Evolutionary conservation across 2,113 vertebrate genomes (phyloP), one percentile per base, ranked within the genome.

Genomic region (Mastomys natalensis): DNA sequence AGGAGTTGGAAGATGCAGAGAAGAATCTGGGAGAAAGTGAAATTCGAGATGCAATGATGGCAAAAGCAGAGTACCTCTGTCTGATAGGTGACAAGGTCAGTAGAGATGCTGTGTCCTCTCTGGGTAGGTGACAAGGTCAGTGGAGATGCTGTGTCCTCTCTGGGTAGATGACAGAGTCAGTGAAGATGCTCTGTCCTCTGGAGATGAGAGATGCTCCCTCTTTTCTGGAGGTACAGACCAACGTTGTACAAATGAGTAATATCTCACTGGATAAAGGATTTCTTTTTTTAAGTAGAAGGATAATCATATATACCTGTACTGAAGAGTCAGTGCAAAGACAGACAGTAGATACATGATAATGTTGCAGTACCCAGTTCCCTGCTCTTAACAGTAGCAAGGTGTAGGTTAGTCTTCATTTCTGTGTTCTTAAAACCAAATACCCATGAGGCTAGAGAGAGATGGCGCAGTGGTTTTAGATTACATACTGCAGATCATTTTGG

Each of bases 21-120:
- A 99, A 99, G 98, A 99, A 99, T 91, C 77, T 99, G 72, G 99
- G 99, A 26, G 99, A 99, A 98, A 99, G 99, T 0, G 99, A 99
- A 98, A 99, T 99, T 94, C 98, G 99, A 11, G 99, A 99, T 73
- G 99, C 99, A 0, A 99, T 99, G 99, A 99, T 99, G 99, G 99
- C 99, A 40, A 99, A 99, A 97, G 99, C 99, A 0, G 99, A 99
- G 96, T 99, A 99, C 97, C 98, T 99, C 62, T 99, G 99, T 94
- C 98, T 99, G 82, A 99, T 99, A 64, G 99, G 99, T 6, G 99
- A 99, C 97, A 99, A 99, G 99, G 99, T 99, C 82, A 90, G 98
- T 87, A 84, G 0, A 2, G 26, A 24, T 9, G 29, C 29, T 29
- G 24, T 62, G 60, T 4, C 68, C 29, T 34, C 12, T 15, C 24